Evolutionary conservation across 2,888 invertebrate species (phyloP).

Genomic region (Cecidostiba fungosa): DNA sequence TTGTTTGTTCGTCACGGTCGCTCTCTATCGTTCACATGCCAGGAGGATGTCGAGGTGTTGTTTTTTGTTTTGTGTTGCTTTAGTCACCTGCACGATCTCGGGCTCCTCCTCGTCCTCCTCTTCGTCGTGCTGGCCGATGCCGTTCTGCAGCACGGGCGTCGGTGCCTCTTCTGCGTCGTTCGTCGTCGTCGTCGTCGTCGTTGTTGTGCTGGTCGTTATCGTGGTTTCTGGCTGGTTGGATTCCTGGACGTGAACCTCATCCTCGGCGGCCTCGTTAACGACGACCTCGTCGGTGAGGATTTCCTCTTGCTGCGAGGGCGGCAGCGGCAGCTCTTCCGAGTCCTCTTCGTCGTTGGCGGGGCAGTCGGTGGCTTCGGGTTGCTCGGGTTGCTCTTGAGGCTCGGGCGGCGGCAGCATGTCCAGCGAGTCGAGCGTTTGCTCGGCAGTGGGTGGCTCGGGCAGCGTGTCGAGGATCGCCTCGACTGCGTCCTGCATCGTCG

Average conservation of each 20-base stretch:
- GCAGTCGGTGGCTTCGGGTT: conserved; percentile 55
- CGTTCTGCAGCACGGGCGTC: conserved; percentile 36
- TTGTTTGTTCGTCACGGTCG: neutral
- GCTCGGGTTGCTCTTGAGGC: conserved; percentile 59
- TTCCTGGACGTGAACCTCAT: conserved; percentile 35
- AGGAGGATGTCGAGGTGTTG: conserved; percentile 68
- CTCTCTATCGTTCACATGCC: conserved; percentile 73
- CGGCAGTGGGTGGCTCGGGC: conserved; percentile 23
- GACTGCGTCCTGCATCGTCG: conserved; percentile 57
- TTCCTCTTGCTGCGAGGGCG: conserved; percentile 60
- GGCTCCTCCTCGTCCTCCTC: conserved; percentile 45
- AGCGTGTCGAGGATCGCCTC: conserved; percentile 38
- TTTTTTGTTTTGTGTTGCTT: conserved; percentile 57
- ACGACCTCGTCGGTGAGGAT: neutral
- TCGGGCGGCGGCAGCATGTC: conserved; percentile 34
- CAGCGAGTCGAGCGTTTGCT: conserved; percentile 38
- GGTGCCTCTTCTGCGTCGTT: conserved; percentile 27
- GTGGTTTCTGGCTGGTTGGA: conserved; percentile 26
- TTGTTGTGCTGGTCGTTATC: conserved; percentile 55
- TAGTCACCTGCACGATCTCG: conserved; percentile 68
- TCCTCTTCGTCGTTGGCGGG: conserved; percentile 46
- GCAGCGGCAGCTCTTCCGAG: conserved; percentile 66
- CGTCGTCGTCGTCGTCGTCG: conserved; percentile 63
- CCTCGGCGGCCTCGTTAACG: conserved; percentile 18
- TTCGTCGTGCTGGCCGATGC: conserved; percentile 42